Evolutionary conservation across 2,888 invertebrate genomes (phyloP).

Genomic region (Sthenelais limicola): DNA sequence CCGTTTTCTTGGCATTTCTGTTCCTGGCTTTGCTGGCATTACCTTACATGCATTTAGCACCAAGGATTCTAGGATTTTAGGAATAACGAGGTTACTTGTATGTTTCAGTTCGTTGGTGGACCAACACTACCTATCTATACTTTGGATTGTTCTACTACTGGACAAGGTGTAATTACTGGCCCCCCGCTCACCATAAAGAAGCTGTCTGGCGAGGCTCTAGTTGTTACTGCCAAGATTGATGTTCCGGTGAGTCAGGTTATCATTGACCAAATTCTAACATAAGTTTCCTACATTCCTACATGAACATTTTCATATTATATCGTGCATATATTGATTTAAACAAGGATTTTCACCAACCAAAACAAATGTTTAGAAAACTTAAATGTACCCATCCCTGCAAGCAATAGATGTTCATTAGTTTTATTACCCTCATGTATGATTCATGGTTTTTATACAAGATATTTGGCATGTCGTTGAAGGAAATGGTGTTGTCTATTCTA

Average conservation of each 20-base stretch:
- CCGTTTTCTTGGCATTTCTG: no score
- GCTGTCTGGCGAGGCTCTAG: conserved; percentile 54
- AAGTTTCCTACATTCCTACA: no score
- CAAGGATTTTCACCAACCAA: no score
- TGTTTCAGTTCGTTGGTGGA: conserved; percentile 62
- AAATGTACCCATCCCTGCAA: no score
- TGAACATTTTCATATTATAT: no score
- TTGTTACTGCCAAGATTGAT: conserved; percentile 64
- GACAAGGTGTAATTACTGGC: conserved; percentile 62
- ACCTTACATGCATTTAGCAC: no score
- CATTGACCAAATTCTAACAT: no score
- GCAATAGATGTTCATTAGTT: neutral
- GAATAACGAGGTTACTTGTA: neutral
- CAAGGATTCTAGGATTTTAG: no score
- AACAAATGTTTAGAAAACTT: no score
- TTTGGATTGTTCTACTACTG: conserved; percentile 61
- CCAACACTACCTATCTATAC: conserved; percentile 61
- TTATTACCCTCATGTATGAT: neutral
- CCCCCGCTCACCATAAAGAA: conserved; percentile 64
- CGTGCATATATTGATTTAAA: no score
- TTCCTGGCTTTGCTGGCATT: no score
- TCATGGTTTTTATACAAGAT: no score
- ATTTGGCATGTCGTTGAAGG: neutral
- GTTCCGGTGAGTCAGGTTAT: conserved; percentile 58
- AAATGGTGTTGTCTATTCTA: neutral